Evolutionary conservation across 1,140 invertebrate species (phyloP).

Genomic region (Drosophila rufa): DNA sequence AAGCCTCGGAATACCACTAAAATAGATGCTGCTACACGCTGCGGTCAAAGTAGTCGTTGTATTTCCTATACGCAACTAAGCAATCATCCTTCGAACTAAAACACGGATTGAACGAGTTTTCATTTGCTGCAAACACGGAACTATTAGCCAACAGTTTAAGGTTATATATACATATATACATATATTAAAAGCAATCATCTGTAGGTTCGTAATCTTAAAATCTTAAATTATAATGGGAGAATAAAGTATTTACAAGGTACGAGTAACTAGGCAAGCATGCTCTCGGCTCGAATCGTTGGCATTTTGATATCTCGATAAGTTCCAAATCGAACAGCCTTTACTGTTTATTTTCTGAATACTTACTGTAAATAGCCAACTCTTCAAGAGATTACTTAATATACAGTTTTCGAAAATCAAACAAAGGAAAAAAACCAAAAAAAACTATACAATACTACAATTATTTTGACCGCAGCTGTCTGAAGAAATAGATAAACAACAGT

Average conservation of each 20-base stretch:
- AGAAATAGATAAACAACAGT: background rate
- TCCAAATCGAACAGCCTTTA: background rate
- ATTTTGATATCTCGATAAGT: background rate
- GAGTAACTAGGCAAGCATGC: background rate
- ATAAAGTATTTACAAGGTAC: background rate
- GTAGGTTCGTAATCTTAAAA: constrained; percentile 16
- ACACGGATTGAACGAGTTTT: background rate
- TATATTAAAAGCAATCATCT: constrained; percentile 26
- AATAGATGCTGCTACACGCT: constrained; percentile 3
- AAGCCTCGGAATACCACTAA: constrained; percentile 3
- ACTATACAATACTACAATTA: background rate
- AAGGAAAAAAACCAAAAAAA: background rate
- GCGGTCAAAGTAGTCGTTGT: constrained; percentile 15
- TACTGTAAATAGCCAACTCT: constrained; percentile 26
- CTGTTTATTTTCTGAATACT: constrained; percentile 4
- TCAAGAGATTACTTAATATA: constrained; percentile 1
- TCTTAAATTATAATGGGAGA: background rate
- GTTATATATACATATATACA: background rate
- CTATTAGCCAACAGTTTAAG: background rate
- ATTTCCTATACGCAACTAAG: constrained; percentile 6
- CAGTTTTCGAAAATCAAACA: background rate
- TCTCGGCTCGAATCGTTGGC: background rate
- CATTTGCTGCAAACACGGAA: background rate
- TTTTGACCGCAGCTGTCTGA: constrained; percentile 29
- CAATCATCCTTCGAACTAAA: constrained; percentile 6